Base-by-base conservation (phyloP, 2,113 vertebrate genomes). In the Cryptoleucopteryx plumbea region DNA sequence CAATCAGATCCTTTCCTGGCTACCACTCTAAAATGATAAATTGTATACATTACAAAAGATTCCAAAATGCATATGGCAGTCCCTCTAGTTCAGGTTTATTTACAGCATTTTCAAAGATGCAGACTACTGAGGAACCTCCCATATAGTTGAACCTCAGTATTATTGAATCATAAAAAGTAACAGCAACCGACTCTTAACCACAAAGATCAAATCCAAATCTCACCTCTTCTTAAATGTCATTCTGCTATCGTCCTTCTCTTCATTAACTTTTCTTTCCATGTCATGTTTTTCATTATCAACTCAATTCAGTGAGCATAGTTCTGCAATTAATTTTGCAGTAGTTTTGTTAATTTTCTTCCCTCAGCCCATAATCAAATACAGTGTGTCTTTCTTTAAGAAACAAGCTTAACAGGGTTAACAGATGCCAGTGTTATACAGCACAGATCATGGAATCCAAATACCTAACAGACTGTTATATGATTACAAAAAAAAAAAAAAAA, bases 311-410 rank as follows among this genome's bases (percentile, higher is more conserved):
- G 29, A 94, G 12, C 86, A 72, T 15, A 75, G 31, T 34, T 88
- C 48, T 52, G 65, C 68, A 91, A 97, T 95, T 95, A 96, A 89
- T 93, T 97, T 97, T 91, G 20, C 66, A 65, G n/a, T 73, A 50
- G 5, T 94, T 96, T 95, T 93, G 67, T 68, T 95, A 43, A 26
- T 94, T 42, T 88, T 94, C 84, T 89, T 77, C 11, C 4, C 36
- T n/a, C 87, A 74, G 75, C 58, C 75, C 86, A 70, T 91, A 89
- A 90, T 92, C 68, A 84, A 55, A 94, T 68, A 42, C 42, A 71
- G 38, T 32, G 29, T 45, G 48, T 80, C 77, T 92, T 80, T 90
- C 70, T 88, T 43, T 67, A 94, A 80, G 38, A 93, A 86, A 81
- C 25, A 88, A 92, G 29, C 32, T 91, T 94, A 93, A 90, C 62